Base-by-base conservation (phyloP, 2,113 vertebrate genomes). In the Gallinago jamesoni region DNA sequence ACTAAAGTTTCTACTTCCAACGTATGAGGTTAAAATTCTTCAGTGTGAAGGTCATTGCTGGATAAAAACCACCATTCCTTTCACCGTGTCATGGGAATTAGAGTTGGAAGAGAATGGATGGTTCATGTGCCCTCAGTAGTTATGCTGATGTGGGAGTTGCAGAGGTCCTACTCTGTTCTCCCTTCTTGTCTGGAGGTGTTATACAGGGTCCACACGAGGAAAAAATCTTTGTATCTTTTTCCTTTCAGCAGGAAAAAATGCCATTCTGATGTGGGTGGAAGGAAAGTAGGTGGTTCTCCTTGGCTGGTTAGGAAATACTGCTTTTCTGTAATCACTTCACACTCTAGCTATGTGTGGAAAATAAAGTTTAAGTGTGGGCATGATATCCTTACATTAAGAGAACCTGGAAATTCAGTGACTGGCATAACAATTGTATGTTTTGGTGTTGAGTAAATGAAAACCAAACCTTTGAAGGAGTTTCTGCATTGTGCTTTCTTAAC, bases 281-380 rank as follows among this genome's bases (percentile, higher is more conserved):
- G 56, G 47, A 57, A 63, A 55, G 91, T 81, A 91, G 91, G 94
- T 92, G 84, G 89, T 91, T 96, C 91, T 92, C 66, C 77, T 84
- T 63, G 69, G 21, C 87, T 69, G 45, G 52, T 94, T 93, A 83
- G 87, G 93, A 96, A 94, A 87, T 41, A 48, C 45, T 89, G 91
- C 75, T 68, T 94, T 95, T 94, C 92, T 89, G 43, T 94, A 96
- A 96, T 85, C 53, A 5, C 48, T 64, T 73, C 45, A 62, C 50
- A 30, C 53, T 94, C 73, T 53, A 62, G 77, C 81, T 50, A 35
- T 12, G 77, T 28, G 73, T 95, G 86, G 87, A 92, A 94, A 95
- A 91, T 94, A 75, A 91, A 87, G 52, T 56, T 82, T 96, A 91
- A 87, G 91, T 94, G 94, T 94, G 94, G 95, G 74, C 69, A 78